Percentiles rank a stretch among this genome's conserved stretches.
Conservation (phyloP, 2,888 invertebrate species). For the Galeopsomyia nigrocyanea region DNA sequence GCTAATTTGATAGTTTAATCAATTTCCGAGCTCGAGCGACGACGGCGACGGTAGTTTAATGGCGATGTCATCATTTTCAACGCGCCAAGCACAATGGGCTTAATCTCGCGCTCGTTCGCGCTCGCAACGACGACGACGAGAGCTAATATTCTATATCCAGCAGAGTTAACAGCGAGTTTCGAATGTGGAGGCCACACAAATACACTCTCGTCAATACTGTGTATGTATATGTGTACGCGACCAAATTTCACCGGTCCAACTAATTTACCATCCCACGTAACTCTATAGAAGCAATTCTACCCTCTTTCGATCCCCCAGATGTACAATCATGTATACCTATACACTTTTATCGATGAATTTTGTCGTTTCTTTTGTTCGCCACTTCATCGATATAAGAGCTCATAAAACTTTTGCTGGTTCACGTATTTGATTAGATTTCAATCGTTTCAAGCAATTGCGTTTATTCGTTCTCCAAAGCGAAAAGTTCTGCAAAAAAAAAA, state of each 20-base stretch:
- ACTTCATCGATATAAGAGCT: too few relatives aligned
- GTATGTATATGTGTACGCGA: constrained; percentile 21
- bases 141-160: constrained; percentile 65
- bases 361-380: too few relatives aligned
- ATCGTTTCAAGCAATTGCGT: too few relatives aligned
- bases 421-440: too few relatives aligned
- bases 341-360: too few relatives aligned
- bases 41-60: constrained; percentile 68
- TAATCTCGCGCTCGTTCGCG: constrained; percentile 30
- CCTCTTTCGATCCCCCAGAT: too few relatives aligned
- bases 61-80: constrained; percentile 69
- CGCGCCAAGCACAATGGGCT: constrained; percentile 61
- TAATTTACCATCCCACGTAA: constrained; percentile 20
- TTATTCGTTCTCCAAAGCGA: too few relatives aligned
- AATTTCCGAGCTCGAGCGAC: constrained; percentile 61
- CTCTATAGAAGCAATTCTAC: too few relatives aligned
- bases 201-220: constrained; percentile 36
- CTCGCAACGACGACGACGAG: constrained; percentile 46
- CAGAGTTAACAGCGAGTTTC: constrained; percentile 67
- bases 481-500: too few relatives aligned
- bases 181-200: constrained; percentile 63
- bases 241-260: constrained; percentile 41
- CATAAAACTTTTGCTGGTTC: too few relatives aligned
- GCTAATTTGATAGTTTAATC: constrained; percentile 70
- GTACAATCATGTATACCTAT: too few relatives aligned